Percentiles rank a stretch among this genome's conserved stretches.
Conservation (phyloP, 1,140 invertebrate species). For the Vollenhovia emeryi region DNA sequence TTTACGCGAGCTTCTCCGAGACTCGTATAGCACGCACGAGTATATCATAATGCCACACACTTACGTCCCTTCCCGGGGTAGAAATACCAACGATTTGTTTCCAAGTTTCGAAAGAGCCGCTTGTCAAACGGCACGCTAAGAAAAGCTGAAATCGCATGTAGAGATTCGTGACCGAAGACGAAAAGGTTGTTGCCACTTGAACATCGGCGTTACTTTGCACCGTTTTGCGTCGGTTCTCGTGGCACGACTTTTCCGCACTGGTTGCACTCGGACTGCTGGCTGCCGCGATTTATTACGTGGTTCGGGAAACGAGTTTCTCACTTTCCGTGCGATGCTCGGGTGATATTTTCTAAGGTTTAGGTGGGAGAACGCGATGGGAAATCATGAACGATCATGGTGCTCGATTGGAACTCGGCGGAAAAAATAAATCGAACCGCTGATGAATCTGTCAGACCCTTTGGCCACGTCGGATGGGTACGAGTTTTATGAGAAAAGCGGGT, state of each 20-base stretch:
- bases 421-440: constrained; percentile 62
- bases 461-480: constrained; percentile 37
- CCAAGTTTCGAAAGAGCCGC: constrained; percentile 41
- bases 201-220: constrained; percentile 51
- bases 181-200: constrained; percentile 55
- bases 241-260: constrained; percentile 24
- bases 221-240: constrained; percentile 17
- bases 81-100: constrained; percentile 34
- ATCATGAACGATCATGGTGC: constrained; percentile 44
- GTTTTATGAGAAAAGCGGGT: constrained; percentile 56
- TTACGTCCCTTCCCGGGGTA: background rate
- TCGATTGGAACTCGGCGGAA: constrained; percentile 37
- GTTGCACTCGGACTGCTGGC: constrained; percentile 16
- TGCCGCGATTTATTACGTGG: constrained; percentile 62
- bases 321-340: constrained; percentile 25
- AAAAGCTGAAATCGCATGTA: constrained; percentile 44
- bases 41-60: constrained; percentile 9
- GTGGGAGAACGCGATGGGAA: constrained; percentile 23
- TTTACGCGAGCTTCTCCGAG: constrained; percentile 2
- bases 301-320: constrained; percentile 52
- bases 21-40: constrained; percentile 13
- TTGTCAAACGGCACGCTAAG: constrained; percentile 37
- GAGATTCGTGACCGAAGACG: constrained; percentile 42
- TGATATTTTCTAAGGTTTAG: constrained; percentile 44
- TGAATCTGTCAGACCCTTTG: constrained; percentile 51